Evolutionary conservation across 2,113 vertebrate genomes (phyloP).

Genomic region (Pteronura brasiliensis): DNA sequence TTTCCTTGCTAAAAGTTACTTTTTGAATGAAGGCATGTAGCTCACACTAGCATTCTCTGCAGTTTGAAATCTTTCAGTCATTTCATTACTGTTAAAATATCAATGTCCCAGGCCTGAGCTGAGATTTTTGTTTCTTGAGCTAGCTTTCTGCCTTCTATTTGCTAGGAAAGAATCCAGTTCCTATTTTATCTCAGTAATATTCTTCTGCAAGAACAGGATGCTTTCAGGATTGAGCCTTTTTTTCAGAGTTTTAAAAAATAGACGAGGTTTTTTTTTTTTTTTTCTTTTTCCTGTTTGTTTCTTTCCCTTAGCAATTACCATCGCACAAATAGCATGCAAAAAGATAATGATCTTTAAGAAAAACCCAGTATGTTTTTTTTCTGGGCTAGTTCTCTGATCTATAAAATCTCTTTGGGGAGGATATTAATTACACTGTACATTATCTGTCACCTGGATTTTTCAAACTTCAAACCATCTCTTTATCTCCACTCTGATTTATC

Average conservation of each 20-base stretch:
- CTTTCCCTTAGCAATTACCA: not conserved
- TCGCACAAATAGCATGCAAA: not conserved
- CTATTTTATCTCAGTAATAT: not conserved
- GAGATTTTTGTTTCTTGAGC: constrained; percentile 12
- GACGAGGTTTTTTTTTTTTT: not conserved
- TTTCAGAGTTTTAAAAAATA: constrained; percentile 57
- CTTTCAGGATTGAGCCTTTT: constrained; percentile 14
- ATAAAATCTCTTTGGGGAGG: not conserved
- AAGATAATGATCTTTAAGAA: not conserved
- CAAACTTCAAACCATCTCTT: not conserved
- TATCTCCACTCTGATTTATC: not conserved
- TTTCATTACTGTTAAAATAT: not conserved
- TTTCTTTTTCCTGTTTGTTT: not conserved
- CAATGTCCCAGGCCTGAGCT: not conserved
- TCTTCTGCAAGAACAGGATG: not conserved
- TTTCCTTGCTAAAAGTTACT: not conserved
- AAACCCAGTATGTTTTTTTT: not conserved
- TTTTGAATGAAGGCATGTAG: not conserved
- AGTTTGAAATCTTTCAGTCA: not conserved
- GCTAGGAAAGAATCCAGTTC: not conserved
- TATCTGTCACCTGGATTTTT: not conserved
- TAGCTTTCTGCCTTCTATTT: constrained; percentile 15
- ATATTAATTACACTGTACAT: not conserved
- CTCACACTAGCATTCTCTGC: not conserved
- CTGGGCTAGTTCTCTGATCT: not conserved